Percentiles rank a stretch among this genome's conserved stretches.
phyloP scores from a whole-genome alignment of 1,140 invertebrate species.

The Euwallacea similis region DNA sequence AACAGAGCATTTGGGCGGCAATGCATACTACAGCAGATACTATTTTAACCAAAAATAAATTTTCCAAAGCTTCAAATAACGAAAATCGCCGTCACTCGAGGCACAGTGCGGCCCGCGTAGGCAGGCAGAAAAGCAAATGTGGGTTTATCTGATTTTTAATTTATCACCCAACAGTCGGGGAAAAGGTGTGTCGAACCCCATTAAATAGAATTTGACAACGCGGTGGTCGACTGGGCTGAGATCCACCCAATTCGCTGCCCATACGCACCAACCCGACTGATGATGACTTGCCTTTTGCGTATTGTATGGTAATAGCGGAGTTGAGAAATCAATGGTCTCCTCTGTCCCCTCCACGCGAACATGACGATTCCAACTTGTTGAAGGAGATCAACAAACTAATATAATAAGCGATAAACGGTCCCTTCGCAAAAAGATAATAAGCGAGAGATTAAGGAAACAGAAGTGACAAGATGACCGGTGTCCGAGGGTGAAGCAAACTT shows the following conservation, averaged over 20 bases:
- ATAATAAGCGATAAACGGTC: conserved; percentile 9
- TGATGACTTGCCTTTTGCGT: conserved; percentile 6
- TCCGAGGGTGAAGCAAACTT: conserved; percentile 22
- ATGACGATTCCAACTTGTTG: not conserved
- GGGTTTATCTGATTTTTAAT: conserved; percentile 32
- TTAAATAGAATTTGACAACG: conserved; percentile 27
- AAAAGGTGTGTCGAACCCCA: conserved; percentile 28
- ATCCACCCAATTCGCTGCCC: conserved; percentile 24
- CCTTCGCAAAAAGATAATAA: conserved; percentile 19
- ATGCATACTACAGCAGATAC: too few species aligned
- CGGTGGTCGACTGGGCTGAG: conserved; percentile 11
- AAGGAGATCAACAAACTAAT: not conserved
- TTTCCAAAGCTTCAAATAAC: too few species aligned
- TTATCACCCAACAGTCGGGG: conserved; percentile 20
- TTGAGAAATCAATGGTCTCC: not conserved
- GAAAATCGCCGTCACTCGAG: not conserved
- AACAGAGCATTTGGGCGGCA: too few species aligned
- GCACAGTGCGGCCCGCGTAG: not conserved
- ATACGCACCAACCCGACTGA: not conserved
- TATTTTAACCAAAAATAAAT: too few species aligned
- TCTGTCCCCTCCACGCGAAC: not conserved
- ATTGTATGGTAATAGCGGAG: conserved; percentile 1
- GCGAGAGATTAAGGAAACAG: conserved; percentile 25
- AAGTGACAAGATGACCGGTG: conserved; percentile 26
- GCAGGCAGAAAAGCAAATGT: conserved; percentile 10